Evolutionary conservation across 2,113 vertebrate genomes (phyloP).

Genomic region (Anolis carolinensis): DNA sequence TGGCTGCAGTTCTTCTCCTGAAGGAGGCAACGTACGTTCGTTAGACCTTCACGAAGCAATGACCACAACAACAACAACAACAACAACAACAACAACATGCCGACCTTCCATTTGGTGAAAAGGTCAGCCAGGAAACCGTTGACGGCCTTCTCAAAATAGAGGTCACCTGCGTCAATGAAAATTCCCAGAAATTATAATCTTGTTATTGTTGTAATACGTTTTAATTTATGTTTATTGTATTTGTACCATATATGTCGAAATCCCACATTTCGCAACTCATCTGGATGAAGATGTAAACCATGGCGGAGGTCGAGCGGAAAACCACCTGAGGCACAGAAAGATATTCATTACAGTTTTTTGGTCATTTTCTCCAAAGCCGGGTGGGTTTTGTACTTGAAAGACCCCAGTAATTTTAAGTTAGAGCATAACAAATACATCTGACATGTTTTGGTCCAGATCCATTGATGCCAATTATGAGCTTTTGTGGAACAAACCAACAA

Average conservation of each 20-base stretch:
- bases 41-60: too few relatives aligned
- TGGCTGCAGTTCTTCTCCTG: constrained; percentile 99
- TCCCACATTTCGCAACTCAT: constrained; percentile 99
- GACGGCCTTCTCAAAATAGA: constrained; percentile 98
- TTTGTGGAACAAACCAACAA: too few relatives aligned
- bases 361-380: too few relatives aligned
- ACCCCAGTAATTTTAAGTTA: too few relatives aligned
- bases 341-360: too few relatives aligned
- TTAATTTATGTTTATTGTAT: background rate
- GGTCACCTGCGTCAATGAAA: constrained; percentile 81
- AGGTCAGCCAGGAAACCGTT: constrained; percentile 97
- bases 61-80: too few relatives aligned
- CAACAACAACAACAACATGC: too few relatives aligned
- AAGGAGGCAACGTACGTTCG: too few relatives aligned
- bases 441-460: too few relatives aligned
- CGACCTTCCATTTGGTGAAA: constrained; percentile 95
- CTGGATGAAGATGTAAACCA: constrained; percentile 99
- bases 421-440: too few relatives aligned
- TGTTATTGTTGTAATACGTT: too few relatives aligned
- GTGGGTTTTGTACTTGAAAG: background rate
- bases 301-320: constrained; percentile 96
- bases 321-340: constrained; percentile 85
- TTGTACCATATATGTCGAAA: constrained; percentile 95
- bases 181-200: background rate
- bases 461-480: too few relatives aligned